Percentiles rank a stretch among this genome's conserved stretches.
phyloP scores from a whole-genome alignment of 2,113 vertebrate species.

The Gila orcuttii region DNA sequence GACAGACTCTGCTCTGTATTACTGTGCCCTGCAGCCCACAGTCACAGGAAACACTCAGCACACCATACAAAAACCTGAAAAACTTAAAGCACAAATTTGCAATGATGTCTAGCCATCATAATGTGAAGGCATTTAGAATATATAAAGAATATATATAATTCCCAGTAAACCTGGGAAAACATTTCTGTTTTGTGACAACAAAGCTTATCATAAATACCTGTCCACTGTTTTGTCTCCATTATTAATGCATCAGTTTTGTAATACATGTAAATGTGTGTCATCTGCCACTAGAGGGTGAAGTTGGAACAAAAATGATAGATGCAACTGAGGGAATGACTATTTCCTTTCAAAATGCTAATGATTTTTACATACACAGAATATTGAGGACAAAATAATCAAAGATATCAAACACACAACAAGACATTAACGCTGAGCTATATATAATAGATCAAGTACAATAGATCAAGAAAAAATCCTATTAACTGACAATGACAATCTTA shows the following conservation, averaged over 20 bases:
- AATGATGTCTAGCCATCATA: not conserved
- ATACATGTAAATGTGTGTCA: not conserved
- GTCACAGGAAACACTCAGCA: not conserved
- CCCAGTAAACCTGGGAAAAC: no score
- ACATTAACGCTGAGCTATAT: not conserved
- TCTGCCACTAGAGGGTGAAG: not conserved
- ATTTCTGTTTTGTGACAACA: no score
- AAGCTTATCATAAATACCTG: no score
- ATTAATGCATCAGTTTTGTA: not conserved
- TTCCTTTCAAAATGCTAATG: not conserved
- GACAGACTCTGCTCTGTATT: constrained; percentile 40
- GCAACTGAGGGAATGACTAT: not conserved
- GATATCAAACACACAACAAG: not conserved
- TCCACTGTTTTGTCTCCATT: not conserved
- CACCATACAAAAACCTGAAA: not conserved
- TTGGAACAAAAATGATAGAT: not conserved
- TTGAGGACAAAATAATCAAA: not conserved
- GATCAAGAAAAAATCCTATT: not conserved
- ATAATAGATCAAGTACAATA: not conserved
- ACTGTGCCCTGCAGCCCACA: not conserved
- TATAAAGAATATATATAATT: no score
- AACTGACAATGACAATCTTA: not conserved
- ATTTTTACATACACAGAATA: not conserved
- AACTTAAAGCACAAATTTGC: not conserved
- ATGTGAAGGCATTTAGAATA: not conserved